Evolutionary conservation across 2,888 invertebrate genomes (phyloP), one percentile per base, ranked within the genome.

Genomic region (Drosophila longiperda): DNA sequence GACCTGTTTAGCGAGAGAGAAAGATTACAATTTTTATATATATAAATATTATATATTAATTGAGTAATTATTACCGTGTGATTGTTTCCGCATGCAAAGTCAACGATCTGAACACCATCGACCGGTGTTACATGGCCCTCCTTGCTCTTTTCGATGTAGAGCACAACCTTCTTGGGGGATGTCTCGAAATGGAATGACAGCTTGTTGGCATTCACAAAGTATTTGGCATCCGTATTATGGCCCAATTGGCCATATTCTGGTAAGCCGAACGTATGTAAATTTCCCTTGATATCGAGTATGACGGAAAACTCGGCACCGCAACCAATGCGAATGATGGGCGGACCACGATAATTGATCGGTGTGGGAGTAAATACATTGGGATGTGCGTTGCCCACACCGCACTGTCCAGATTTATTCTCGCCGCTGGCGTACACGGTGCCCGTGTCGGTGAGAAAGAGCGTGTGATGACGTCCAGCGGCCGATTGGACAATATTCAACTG

Each of bases 171-270:
- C 90, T 98, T 97, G 8, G 98, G 98, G 55, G 95, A 94, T 62
- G 96, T 95, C 93, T 98, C 97, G 93, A 96, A 97, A 92, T 97
- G 96, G 94, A 95, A 98, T 83, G 96, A 96, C 90, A 98, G 94
- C 92, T 97, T 98, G 42, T 96, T 98, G 78, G 96, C 96, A 17
- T 97, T 97, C 68, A 98, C 96, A 93, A 99, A 98, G 92, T 97
- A 98, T 92, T 98, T 98, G 29, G 98, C 98, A 92, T 98, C 98
- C 0, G 98, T 97, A 92, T 98, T 98, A 93, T 98, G 98, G 32
- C 98, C 98, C 55, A 98, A 93, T 88, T 98, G 98, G 0, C 99
- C 99, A 91, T 97, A 97, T 90, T 99, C 98, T 0, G 99, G 98
- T 84, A 97, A 94, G 1, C 99, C 99, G 91, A 98, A 98, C 0